A percentile compares a stretch with the other conserved stretches of the same genome.
phyloP scores from a whole-genome alignment of 2,113 vertebrate genomes.

The Clarias batrachus region DNA sequence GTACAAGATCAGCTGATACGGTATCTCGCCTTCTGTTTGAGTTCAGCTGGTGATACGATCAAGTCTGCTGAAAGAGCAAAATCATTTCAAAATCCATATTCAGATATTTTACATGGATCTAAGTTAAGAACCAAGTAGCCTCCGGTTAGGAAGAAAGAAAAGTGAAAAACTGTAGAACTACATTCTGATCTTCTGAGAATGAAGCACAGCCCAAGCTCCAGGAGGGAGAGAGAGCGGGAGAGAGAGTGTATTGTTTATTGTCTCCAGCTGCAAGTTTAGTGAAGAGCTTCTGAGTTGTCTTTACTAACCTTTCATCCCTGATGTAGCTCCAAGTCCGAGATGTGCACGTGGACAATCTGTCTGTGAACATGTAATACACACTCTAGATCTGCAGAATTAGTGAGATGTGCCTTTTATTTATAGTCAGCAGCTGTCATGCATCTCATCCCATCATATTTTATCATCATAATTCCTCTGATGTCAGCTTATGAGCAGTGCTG shows the following conservation, averaged over 20 bases:
- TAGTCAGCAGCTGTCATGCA: not conserved
- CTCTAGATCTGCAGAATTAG: conserved; percentile 2
- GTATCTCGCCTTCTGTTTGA: not conserved
- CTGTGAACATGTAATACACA: not conserved
- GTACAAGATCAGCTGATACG: not conserved
- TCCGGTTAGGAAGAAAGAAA: not conserved
- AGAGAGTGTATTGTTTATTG: conserved; percentile 36
- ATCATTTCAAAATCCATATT: not conserved
- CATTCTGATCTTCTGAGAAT: not conserved
- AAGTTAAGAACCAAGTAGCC: not conserved
- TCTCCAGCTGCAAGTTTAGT: conserved; percentile 46
- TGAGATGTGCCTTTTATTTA: conserved; percentile 13
- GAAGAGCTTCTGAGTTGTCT: conserved; percentile 11
- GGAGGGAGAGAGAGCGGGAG: not conserved
- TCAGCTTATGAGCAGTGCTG: not conserved
- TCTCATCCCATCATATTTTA: not conserved
- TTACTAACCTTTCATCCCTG: conserved; percentile 27
- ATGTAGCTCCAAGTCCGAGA: conserved; percentile 5
- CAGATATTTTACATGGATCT: not conserved
- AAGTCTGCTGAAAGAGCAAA: conserved; percentile 8
- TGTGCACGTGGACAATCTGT: not conserved
- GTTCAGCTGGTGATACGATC: not conserved
- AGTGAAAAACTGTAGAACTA: not conserved
- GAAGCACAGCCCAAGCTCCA: not conserved
- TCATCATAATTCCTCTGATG: not conserved